Conservation (phyloP, 2,888 invertebrate species). For the Cantharis rufa region DNA sequence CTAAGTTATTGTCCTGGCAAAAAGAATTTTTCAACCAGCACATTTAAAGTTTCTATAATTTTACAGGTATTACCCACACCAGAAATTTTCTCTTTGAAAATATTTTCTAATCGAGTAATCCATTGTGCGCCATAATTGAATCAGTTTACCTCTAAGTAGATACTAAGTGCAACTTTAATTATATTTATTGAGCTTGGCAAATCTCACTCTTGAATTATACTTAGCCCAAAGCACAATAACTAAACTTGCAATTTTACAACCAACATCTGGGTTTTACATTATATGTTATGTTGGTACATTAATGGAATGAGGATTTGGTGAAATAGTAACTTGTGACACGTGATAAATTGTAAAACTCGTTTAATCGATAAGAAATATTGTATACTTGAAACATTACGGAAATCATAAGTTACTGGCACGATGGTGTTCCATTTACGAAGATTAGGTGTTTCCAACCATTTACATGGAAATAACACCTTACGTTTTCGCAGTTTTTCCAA, state of each 20-base stretch:
- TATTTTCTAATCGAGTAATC: not conserved
- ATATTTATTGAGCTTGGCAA: not conserved
- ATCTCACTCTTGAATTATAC: not conserved
- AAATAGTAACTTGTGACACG: not conserved
- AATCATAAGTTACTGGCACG: not conserved
- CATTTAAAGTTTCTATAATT: not conserved
- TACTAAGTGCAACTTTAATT: not conserved
- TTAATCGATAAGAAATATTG: not conserved
- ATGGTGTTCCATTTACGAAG: not conserved
- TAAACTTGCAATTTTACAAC: not conserved
- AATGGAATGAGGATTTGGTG: not conserved
- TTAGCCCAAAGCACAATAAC: not conserved
- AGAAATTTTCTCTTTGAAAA: not conserved
- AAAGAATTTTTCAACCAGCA: not conserved
- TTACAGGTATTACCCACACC: not conserved
- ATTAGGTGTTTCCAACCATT: not conserved
- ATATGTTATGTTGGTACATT: too few relatives aligned
- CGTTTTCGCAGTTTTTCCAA: not conserved
- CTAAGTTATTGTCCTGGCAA: not conserved
- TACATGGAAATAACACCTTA: not conserved
- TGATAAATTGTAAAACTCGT: not conserved
- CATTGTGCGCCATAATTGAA: not conserved
- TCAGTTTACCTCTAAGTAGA: not conserved
- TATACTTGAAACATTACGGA: not conserved
- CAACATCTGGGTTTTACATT: not conserved